Conservation (phyloP, 2,888 invertebrate genomes). For the Melieria omissa region DNA sequence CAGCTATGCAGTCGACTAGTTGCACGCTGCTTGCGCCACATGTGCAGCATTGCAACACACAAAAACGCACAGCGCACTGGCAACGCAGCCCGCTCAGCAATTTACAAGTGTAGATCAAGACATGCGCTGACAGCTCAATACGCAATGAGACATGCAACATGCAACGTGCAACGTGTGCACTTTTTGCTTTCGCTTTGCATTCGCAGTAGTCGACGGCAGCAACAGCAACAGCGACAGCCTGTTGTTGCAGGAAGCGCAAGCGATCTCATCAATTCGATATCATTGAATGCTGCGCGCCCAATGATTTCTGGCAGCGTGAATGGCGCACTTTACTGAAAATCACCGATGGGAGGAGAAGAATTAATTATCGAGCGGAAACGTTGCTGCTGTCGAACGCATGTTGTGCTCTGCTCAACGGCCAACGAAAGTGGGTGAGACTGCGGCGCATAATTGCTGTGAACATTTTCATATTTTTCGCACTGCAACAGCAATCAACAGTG, state of each 20-base stretch:
- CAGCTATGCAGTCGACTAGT: no score
- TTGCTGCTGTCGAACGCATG: conserved; percentile 19
- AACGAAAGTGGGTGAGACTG: neutral
- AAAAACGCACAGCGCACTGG: conserved; percentile 36
- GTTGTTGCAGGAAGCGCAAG: conserved; percentile 22
- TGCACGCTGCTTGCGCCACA: no score
- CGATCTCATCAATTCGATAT: conserved; percentile 20
- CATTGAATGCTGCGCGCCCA: no score
- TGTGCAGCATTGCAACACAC: conserved; percentile 1
- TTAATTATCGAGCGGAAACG: conserved; percentile 29
- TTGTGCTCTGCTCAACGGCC: neutral
- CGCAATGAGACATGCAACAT: conserved; percentile 32
- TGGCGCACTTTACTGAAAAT: no score
- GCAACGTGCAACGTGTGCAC: conserved; percentile 3
- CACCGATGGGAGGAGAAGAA: neutral
- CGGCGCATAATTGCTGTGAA: neutral
- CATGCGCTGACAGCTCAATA: conserved; percentile 51
- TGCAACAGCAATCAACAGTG: no score
- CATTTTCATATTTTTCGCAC: neutral
- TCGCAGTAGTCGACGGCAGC: conserved; percentile 10
- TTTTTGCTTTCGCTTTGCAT: conserved; percentile 7
- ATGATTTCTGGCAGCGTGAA: no score
- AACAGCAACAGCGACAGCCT: neutral
- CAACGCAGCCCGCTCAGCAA: conserved; percentile 43
- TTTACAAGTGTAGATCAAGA: conserved; percentile 49